phyloP scores from a whole-genome alignment of 2,888 invertebrate species.

The Troglohyphantes excavatus region DNA sequence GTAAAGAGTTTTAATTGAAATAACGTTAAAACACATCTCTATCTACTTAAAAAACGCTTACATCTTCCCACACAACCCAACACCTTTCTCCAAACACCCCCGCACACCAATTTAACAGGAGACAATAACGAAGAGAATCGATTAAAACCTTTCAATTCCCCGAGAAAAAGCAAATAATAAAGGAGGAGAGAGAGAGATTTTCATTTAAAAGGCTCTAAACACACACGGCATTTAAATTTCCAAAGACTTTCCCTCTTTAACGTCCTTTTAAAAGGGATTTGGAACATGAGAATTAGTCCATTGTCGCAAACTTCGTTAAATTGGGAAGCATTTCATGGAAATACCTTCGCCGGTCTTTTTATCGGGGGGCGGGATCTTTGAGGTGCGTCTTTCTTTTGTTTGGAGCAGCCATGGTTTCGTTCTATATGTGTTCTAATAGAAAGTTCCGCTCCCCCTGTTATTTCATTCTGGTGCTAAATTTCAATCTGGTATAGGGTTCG shows the following conservation, averaged over 20 bases:
- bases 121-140: slow-evolving; percentile 18
- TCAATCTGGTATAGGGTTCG: slow-evolving; percentile 28
- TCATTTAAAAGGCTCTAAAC: slow-evolving; percentile 24
- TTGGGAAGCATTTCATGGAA: slow-evolving; percentile 19
- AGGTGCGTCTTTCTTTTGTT: slow-evolving; percentile 31
- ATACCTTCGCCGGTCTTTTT: not conserved
- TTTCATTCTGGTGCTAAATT: slow-evolving; percentile 25
- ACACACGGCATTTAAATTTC: slow-evolving; percentile 31
- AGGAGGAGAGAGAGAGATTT: slow-evolving; percentile 34
- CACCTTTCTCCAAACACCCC: not conserved
- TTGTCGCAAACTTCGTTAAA: slow-evolving; percentile 44
- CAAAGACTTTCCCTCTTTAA: slow-evolving; percentile 17
- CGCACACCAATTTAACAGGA: not conserved
- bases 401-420: not conserved
- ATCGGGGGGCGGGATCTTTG: slow-evolving; percentile 9
- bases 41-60: no score
- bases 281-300: slow-evolving; percentile 50
- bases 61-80: no score
- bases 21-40: no score
- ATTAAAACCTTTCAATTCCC: not conserved
- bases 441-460: not conserved
- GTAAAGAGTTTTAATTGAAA: no score
- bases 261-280: slow-evolving; percentile 23
- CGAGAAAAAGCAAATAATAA: slow-evolving; percentile 19
- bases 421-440: not conserved